These are phyloP conservation scores for Mesorhabditis belari DNA, from an alignment of 2,888 invertebrate genomes.

Conservation along the genomic window DNA sequence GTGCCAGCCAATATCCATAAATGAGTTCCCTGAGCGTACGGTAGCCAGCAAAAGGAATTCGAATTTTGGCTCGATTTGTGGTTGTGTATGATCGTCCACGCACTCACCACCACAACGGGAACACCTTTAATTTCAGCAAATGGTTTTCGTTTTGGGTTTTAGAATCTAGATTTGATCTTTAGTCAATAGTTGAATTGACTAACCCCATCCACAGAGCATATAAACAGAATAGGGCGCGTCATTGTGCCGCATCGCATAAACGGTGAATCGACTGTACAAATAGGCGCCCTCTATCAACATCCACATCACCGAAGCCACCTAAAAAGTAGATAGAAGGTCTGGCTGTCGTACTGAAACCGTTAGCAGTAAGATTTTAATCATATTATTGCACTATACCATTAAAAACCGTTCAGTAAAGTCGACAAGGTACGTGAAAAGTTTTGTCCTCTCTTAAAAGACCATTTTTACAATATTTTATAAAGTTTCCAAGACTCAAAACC, in stretches of 20 bases:
- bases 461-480: too few species aligned
- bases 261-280: conserved; percentile 55
- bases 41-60: conserved; percentile 54
- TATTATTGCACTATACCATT: too few species aligned
- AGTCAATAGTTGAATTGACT: conserved; percentile 8
- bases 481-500: too few species aligned
- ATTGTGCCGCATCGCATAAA: conserved; percentile 60
- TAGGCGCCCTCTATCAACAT: conserved; percentile 60
- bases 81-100: conserved; percentile 57
- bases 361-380: not conserved
- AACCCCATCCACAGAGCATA: conserved; percentile 62
- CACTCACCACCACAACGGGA: conserved; percentile 56
- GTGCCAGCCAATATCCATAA: conserved; percentile 54
- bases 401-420: too few species aligned
- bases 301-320: conserved; percentile 62
- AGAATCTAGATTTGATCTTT: not conserved
- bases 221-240: conserved; percentile 60
- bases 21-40: conserved; percentile 52
- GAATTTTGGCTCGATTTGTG: conserved; percentile 16
- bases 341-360: too few species aligned
- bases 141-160: not conserved
- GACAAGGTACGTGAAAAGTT: too few species aligned
- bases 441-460: too few species aligned
- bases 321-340: conserved; percentile 3
- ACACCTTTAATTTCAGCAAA: conserved; percentile 52